Evolutionary conservation across 2,113 vertebrate genomes (phyloP).

Genomic region (Amblyopsis rosae): DNA sequence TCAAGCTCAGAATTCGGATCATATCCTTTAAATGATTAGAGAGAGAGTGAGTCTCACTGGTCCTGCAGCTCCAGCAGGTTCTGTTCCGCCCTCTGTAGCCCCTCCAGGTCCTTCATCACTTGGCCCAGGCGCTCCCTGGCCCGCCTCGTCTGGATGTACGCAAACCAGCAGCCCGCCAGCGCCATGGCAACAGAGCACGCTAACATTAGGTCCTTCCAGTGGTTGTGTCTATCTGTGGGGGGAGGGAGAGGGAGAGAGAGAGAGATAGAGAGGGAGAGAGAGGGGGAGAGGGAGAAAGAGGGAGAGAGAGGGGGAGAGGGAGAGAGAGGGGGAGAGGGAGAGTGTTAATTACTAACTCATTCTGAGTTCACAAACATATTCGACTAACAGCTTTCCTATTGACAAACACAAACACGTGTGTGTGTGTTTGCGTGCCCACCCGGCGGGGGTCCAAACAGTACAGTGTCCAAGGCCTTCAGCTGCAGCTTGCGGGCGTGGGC

Average conservation of each 20-base stretch:
- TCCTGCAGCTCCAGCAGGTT: slow-evolving; percentile 91
- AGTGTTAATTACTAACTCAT: background rate
- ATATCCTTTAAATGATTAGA: too few species aligned
- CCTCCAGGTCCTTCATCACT: slow-evolving; percentile 94
- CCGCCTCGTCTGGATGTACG: slow-evolving; percentile 88
- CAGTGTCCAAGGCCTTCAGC: slow-evolving; percentile 90
- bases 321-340: background rate
- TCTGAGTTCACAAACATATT: background rate
- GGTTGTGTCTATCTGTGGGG: slow-evolving; percentile 78
- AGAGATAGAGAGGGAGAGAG: background rate
- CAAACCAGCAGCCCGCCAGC: slow-evolving; percentile 92
- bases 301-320: background rate
- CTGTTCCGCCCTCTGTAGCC: slow-evolving; percentile 89
- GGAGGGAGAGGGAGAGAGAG: background rate
- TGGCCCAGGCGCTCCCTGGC: slow-evolving; percentile 90
- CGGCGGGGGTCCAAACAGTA: slow-evolving; percentile 89
- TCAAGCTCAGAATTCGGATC: too few species aligned
- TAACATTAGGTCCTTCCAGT: slow-evolving; percentile 90
- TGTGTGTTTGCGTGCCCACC: slow-evolving; percentile 69
- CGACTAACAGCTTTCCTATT: background rate
- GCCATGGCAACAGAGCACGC: slow-evolving; percentile 88
- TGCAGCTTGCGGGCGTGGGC: slow-evolving; percentile 94
- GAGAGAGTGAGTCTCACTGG: slow-evolving; percentile 73
- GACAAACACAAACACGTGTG: background rate
- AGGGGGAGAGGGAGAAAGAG: background rate